Conservation (phyloP, 35 echinoderm and acorn worm species). For the Lytechinus variegatus region DNA sequence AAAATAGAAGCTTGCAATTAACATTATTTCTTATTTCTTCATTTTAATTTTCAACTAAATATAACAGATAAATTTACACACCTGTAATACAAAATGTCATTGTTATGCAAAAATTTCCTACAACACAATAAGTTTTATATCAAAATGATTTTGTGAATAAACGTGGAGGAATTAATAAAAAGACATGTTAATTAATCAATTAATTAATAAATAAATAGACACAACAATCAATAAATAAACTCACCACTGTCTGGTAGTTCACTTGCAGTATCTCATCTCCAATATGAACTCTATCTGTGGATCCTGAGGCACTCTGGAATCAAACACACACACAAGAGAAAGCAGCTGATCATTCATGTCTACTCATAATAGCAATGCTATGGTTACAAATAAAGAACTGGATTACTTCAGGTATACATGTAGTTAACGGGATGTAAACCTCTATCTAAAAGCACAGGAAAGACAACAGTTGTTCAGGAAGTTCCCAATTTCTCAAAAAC, state of each 20-base stretch:
- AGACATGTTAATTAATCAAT: no score
- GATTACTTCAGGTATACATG: background rate
- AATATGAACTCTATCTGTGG: conserved; percentile 66
- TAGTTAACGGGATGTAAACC: background rate
- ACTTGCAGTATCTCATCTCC: conserved; percentile 92
- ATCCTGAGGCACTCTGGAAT: conserved; percentile 60
- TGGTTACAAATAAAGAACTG: background rate
- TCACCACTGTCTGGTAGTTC: conserved; percentile 93
- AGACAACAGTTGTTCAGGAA: background rate
- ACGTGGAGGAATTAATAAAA: no score
- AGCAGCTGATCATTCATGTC: background rate
- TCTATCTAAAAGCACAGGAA: background rate
- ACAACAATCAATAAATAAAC: background rate
- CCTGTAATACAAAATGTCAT: no score
- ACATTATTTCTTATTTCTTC: no score
- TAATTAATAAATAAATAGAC: no score
- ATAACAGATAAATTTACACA: no score
- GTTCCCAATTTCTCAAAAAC: background rate
- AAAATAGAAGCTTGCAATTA: no score
- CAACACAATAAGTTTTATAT: no score
- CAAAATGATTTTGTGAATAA: no score
- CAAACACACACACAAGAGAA: background rate
- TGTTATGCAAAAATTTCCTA: no score
- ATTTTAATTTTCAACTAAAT: no score
- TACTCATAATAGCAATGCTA: background rate